Base-by-base conservation (phyloP, 2,113 vertebrate genomes). In the Empidonax traillii region DNA sequence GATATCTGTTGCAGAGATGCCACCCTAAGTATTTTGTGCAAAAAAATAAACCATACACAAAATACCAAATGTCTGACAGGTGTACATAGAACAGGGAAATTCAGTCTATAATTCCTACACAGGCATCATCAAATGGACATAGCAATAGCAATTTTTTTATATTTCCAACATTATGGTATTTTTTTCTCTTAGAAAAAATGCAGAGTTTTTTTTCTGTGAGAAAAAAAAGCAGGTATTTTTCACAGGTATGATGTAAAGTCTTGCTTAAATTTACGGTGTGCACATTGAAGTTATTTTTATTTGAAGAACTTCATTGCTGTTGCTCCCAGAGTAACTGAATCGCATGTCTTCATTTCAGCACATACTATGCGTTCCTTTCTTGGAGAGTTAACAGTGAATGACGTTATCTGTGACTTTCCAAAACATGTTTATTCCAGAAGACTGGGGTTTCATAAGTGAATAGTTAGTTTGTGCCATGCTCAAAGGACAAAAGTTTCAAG, bases 311-410 rank as follows among this genome's bases (percentile, higher is more conserved):
- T 79, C 62, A 51, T 83, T 83, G 31, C 77, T 79, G 24, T 39
- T 43, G 11, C 37, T 91, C 30, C 35, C 11, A 37, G 74, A 58
- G 53, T 66, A 82, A 87, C 59, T 73, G 49, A 85, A 87, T 47
- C 22, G 55, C 51, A 63, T 68, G 74, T 58, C 85, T 94, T 87
- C 66, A 51, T 79, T 79, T 66, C 28, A 55, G 53, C 53, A 61
- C 66, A 79, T 89, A 53, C 49, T 89, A 31, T 68, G 44, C 66
- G 87, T 94, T 94, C 74, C 44, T 89, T 91, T 85, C 89, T 84
- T 87, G 58, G 74, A 24, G 41, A 65, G 49, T 79, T 92, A 95
- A 91, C 61, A 91, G 66, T 61, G 41, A 82, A 61, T 87, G 49
- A 89, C 52, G 78, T 89, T 89, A 91, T 72, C 73, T 85, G 41